Percentiles rank a stretch among this genome's conserved stretches.
phyloP scores from a whole-genome alignment of 2,797 vertebrate species.

The Eremophila alpestris region DNA sequence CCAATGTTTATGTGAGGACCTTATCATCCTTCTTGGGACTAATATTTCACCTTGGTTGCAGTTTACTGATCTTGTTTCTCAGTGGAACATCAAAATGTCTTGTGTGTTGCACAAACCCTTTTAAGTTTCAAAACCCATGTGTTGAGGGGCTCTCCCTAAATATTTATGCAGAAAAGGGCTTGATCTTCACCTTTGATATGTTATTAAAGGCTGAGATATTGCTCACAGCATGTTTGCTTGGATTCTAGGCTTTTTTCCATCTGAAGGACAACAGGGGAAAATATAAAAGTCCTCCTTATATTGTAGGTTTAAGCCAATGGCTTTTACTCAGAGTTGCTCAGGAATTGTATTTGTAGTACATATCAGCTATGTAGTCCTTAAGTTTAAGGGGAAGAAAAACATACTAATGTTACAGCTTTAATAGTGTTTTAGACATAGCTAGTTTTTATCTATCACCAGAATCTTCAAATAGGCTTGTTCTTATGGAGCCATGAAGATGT shows the following conservation, averaged over 20 bases:
- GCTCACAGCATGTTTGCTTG: neutral
- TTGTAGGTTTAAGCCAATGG: neutral
- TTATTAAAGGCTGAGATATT: neutral
- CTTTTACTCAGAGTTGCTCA: neutral
- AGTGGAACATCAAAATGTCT: neutral
- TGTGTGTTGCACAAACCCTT: neutral
- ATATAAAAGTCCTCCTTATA: neutral
- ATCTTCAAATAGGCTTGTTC: neutral
- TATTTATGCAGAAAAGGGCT: neutral
- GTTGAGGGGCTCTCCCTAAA: neutral
- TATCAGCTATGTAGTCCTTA: neutral
- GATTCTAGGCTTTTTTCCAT: rapidly evolving
- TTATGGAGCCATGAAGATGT: neutral
- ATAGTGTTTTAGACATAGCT: neutral
- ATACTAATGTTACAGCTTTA: neutral
- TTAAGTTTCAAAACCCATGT: neutral
- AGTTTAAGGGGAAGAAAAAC: neutral
- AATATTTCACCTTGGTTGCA: neutral
- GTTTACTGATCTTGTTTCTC: neutral
- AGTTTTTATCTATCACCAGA: neutral
- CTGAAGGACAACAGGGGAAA: neutral
- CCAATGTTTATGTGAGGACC: neutral
- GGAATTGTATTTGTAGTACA: neutral
- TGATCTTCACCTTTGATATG: neutral
- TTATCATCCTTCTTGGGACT: neutral